phyloP scores from a whole-genome alignment of 1,140 invertebrate genomes.

The Drosophila tristis region DNA sequence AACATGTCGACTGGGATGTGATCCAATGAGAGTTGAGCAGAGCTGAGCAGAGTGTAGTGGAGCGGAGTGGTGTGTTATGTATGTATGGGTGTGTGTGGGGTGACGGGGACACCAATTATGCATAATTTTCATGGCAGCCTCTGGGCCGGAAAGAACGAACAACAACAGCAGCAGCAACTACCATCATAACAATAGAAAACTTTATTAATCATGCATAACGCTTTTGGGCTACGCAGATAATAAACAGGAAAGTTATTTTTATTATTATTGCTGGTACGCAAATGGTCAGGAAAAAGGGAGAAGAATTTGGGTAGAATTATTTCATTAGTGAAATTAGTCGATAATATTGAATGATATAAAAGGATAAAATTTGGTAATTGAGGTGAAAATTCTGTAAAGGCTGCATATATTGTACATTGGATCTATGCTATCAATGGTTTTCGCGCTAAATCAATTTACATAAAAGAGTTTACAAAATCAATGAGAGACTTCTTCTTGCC shows the following conservation, averaged over 20 bases:
- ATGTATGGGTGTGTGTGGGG: conserved; percentile 1
- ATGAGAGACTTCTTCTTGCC: no score
- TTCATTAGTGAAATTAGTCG: conserved; percentile 20
- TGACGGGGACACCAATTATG: conserved; percentile 70
- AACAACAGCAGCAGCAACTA: conserved; percentile 2
- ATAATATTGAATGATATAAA: background rate
- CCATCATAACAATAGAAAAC: conserved; percentile 19
- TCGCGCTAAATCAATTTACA: no score
- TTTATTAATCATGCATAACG: conserved; percentile 67
- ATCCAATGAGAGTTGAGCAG: conserved; percentile 2
- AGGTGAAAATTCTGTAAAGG: no score
- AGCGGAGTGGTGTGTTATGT: background rate
- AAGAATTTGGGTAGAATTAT: conserved; percentile 2
- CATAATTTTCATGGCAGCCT: conserved; percentile 65
- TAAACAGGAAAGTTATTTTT: conserved; percentile 39
- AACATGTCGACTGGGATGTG: conserved; percentile 1
- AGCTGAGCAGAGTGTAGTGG: background rate
- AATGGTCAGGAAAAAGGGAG: conserved; percentile 9
- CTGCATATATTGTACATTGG: no score
- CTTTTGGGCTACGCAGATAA: conserved; percentile 42
- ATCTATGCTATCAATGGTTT: no score
- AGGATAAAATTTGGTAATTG: background rate
- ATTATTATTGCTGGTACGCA: conserved; percentile 14
- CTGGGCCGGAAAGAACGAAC: conserved; percentile 19
- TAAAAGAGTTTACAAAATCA: no score